A percentile compares a stretch with the other conserved stretches of the same genome.
These are phyloP conservation scores for Camponotus vicinus DNA, from an alignment of 1,140 invertebrate species.

Conservation along the genomic window DNA sequence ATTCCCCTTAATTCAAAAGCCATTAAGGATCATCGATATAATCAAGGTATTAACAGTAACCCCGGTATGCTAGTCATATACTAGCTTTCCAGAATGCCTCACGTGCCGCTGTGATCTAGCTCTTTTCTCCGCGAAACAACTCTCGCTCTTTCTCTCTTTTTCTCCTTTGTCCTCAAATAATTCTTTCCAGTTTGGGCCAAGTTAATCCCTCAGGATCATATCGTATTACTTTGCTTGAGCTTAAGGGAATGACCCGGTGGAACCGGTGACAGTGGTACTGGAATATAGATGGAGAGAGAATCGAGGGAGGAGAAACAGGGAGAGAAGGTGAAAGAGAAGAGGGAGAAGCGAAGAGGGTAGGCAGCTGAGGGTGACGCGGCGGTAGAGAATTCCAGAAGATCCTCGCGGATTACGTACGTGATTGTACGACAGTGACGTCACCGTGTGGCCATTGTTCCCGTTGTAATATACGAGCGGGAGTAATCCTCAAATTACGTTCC, in stretches of 20 bases:
- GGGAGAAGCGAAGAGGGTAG: not conserved
- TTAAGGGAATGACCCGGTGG: conserved; percentile 41
- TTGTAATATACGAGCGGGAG: conserved; percentile 76
- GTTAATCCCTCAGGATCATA: conserved; percentile 72
- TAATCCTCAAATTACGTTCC: conserved; percentile 80
- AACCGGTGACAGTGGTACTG: conserved; percentile 42
- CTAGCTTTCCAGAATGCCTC: conserved; percentile 20
- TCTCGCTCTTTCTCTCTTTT: no score
- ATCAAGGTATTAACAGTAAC: conserved; percentile 48
- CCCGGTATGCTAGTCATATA: not conserved
- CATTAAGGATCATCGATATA: conserved; percentile 20
- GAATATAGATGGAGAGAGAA: conserved; percentile 3
- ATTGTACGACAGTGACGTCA: conserved; percentile 77
- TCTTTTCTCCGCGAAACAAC: conserved; percentile 30
- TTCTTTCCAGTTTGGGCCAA: conserved; percentile 62
- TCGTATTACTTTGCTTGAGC: conserved; percentile 63
- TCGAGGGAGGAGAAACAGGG: not conserved
- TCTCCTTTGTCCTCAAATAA: conserved; percentile 49
- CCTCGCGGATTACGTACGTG: conserved; percentile 78
- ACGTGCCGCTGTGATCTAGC: conserved; percentile 16
- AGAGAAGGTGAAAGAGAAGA: not conserved
- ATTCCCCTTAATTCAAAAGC: not conserved
- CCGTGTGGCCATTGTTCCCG: conserved; percentile 69
- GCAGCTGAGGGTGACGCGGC: not conserved
- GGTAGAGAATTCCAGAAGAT: conserved; percentile 75